A percentile compares a stretch with the other conserved stretches of the same genome.
Evolutionary conservation across 2,888 invertebrate genomes (phyloP).

Genomic region (Gandaritis pyraliata): DNA sequence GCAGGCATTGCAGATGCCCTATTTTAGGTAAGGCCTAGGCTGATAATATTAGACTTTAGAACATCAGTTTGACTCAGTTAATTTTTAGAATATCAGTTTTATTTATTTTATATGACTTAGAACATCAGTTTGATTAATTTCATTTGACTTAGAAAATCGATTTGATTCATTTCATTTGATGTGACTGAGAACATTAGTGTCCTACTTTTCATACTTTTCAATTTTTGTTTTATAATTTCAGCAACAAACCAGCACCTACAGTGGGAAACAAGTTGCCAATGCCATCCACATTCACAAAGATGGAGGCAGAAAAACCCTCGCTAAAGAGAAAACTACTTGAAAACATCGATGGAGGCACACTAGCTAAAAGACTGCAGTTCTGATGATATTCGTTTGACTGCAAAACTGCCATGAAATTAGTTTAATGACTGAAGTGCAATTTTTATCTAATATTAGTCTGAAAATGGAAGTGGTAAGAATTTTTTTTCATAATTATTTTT

Average conservation of each 20-base stretch:
- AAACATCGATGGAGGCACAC: slow-evolving; percentile 87
- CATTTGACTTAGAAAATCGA: too few species aligned
- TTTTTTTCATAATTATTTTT: slow-evolving; percentile 10
- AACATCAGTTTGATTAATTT: too few species aligned
- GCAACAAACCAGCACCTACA: slow-evolving; percentile 95
- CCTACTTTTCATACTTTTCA: too few species aligned
- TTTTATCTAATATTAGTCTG: slow-evolving; percentile 37
- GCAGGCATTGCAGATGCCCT: slow-evolving; percentile 94
- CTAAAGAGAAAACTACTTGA: slow-evolving; percentile 91
- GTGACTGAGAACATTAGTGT: too few species aligned
- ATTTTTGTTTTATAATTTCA: slow-evolving; percentile 53
- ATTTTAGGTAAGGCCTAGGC: slow-evolving; percentile 86
- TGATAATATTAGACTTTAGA: too few species aligned
- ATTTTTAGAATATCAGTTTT: too few species aligned
- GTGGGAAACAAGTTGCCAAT: slow-evolving; percentile 92
- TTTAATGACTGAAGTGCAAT: slow-evolving; percentile 58
- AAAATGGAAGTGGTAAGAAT: slow-evolving; percentile 28
- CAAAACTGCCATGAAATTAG: slow-evolving; percentile 30
- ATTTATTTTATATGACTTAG: too few species aligned
- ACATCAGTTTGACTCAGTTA: too few species aligned
- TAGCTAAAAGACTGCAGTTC: slow-evolving; percentile 88
- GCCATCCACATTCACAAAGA: slow-evolving; percentile 86
- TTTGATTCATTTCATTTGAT: too few species aligned
- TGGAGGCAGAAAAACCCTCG: slow-evolving; percentile 87
- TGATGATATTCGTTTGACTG: slow-evolving; percentile 53